phyloP scores from a whole-genome alignment of 2,113 vertebrate genomes.

The Aspidoscelis tigris region DNA sequence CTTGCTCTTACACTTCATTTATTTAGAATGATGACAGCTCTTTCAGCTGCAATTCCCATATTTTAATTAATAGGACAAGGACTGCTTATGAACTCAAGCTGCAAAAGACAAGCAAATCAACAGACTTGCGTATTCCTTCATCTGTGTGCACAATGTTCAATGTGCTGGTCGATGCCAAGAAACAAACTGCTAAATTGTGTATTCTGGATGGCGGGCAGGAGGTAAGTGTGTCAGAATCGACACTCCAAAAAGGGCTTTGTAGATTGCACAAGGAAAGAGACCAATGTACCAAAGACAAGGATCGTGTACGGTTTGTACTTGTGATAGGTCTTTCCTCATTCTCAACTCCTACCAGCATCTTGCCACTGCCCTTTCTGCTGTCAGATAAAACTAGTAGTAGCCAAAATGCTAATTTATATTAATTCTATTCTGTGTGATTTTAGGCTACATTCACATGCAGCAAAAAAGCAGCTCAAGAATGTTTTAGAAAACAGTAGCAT shows the following conservation, averaged over 20 bases:
- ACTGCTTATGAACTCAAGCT: constrained; percentile 91
- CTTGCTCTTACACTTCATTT: constrained; percentile 37
- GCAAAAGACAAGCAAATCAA: constrained; percentile 88
- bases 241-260: background rate
- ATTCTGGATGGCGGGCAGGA: constrained; percentile 90
- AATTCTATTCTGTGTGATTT: background rate
- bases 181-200: constrained; percentile 92
- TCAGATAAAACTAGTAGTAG: background rate
- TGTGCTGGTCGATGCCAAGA: constrained; percentile 93
- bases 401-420: background rate
- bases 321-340: background rate
- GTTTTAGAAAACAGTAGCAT: no score
- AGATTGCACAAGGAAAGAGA: no score
- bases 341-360: no score
- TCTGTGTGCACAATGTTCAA: constrained; percentile 97
- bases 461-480: no score
- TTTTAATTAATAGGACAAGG: constrained; percentile 87
- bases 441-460: background rate
- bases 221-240: constrained; percentile 72
- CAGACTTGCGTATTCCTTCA: constrained; percentile 86
- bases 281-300: background rate
- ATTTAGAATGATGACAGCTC: constrained; percentile 28
- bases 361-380: background rate
- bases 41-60: constrained; percentile 52
- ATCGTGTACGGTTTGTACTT: background rate